Conservation (phyloP, 2,888 invertebrate genomes). For the Stenurella melanura region DNA sequence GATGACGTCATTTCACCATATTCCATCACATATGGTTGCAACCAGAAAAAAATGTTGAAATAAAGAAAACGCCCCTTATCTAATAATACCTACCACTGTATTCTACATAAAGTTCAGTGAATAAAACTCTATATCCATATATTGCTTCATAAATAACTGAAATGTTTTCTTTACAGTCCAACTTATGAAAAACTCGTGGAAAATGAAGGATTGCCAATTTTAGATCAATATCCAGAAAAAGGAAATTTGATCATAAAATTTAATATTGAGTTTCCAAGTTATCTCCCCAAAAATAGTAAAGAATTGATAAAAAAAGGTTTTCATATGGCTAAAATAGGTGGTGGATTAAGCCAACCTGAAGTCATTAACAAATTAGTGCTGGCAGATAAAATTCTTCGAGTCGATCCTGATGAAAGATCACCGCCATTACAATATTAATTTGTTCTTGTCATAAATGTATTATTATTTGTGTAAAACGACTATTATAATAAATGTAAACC, state of each 20-base stretch:
- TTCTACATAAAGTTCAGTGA: too few relatives aligned
- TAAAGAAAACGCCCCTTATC: too few relatives aligned
- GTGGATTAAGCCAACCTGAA: slow-evolving; percentile 67
- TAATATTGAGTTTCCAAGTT: slow-evolving; percentile 76
- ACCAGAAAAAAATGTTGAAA: too few relatives aligned
- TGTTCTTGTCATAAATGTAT: background rate
- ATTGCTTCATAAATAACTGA: too few relatives aligned
- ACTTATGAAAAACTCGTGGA: slow-evolving; percentile 81
- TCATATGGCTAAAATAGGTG: slow-evolving; percentile 68
- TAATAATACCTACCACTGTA: too few relatives aligned
- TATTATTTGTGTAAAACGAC: background rate
- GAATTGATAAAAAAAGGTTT: slow-evolving; percentile 69
- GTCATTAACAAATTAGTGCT: slow-evolving; percentile 71
- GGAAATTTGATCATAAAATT: slow-evolving; percentile 85
- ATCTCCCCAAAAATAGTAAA: slow-evolving; percentile 75
- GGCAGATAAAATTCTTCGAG: slow-evolving; percentile 72
- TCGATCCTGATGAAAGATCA: slow-evolving; percentile 70
- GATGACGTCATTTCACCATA: too few relatives aligned
- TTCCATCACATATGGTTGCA: too few relatives aligned
- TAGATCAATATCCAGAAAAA: slow-evolving; percentile 77
- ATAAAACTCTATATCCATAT: too few relatives aligned
- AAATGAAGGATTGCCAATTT: slow-evolving; percentile 84
- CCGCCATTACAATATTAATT: slow-evolving; percentile 53
- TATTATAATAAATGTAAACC: background rate
- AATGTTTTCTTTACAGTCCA: slow-evolving; percentile 72